phyloP scores from a whole-genome alignment of 92 coral and sea anemone species.

The Pocillopora meandrina region DNA sequence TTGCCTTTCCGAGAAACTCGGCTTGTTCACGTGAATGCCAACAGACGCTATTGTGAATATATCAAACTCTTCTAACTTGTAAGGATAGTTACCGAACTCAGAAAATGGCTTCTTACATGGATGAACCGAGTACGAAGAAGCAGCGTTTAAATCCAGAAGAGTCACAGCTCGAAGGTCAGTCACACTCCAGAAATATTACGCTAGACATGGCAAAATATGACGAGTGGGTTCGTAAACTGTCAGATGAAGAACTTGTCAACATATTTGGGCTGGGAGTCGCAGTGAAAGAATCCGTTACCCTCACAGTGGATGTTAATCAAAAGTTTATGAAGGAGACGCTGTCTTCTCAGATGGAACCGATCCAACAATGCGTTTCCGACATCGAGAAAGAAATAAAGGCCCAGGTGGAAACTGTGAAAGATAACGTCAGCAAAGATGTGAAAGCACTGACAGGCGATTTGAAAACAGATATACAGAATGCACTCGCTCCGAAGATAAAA shows the following conservation, averaged over 20 bases:
- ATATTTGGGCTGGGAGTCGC: slow-evolving; percentile 43
- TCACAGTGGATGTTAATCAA: slow-evolving; percentile 30
- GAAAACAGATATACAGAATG: not conserved
- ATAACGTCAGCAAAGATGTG: slow-evolving; percentile 11
- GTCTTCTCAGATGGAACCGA: slow-evolving; percentile 41
- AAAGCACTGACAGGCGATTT: slow-evolving; percentile 10
- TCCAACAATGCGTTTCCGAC: slow-evolving; percentile 20
- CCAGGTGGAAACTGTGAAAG: slow-evolving; percentile 17
- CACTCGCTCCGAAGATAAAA: too few relatives aligned
- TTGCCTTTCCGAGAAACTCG: too few relatives aligned
- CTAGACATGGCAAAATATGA: slow-evolving; percentile 21
- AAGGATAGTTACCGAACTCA: not conserved
- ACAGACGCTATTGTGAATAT: too few relatives aligned
- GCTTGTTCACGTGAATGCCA: too few relatives aligned
- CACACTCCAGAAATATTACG: not conserved
- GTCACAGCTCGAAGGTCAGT: not conserved
- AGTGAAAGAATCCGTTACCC: slow-evolving; percentile 41
- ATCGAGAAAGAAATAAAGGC: slow-evolving; percentile 16
- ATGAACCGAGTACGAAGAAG: slow-evolving; percentile 19
- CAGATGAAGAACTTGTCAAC: slow-evolving; percentile 3
- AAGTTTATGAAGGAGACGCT: slow-evolving; percentile 52
- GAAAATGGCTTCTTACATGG: slow-evolving; percentile 21
- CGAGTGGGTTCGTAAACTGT: not conserved
- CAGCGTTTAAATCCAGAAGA: not conserved
- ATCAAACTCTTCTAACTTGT: too few relatives aligned